Evolutionary conservation across 2,888 invertebrate species (phyloP).

Genomic region (Andrena fulva): DNA sequence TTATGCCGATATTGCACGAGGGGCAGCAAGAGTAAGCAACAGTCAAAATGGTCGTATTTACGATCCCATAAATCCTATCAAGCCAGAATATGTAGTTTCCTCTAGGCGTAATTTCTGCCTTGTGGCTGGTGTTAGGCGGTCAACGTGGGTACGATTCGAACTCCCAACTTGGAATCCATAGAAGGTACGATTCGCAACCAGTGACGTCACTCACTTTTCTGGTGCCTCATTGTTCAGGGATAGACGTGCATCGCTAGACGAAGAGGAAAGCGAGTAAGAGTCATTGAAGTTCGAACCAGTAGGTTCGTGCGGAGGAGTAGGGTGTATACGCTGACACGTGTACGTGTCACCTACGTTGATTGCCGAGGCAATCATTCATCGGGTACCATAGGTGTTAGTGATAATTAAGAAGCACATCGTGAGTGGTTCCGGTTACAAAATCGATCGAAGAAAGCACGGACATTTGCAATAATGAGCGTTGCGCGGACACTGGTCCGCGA

Average conservation of each 20-base stretch:
- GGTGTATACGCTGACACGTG: conserved; percentile 63
- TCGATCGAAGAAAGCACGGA: conserved; percentile 10
- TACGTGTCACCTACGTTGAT: conserved; percentile 50
- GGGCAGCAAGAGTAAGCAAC: conserved; percentile 24
- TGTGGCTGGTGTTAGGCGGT: conserved; percentile 18
- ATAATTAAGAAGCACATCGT: conserved; percentile 31
- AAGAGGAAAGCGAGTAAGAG: conserved; percentile 59
- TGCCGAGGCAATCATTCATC: conserved; percentile 41
- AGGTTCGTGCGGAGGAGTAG: conserved; percentile 73
- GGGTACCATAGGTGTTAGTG: conserved; percentile 19
- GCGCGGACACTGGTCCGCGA: neutral
- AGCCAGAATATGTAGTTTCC: conserved; percentile 33
- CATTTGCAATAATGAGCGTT: neutral
- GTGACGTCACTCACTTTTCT: conserved; percentile 75
- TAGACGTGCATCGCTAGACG: conserved; percentile 61
- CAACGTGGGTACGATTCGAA: conserved; percentile 66
- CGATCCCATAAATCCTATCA: conserved; percentile 42
- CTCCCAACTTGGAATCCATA: conserved; percentile 71
- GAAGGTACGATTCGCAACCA: conserved; percentile 73
- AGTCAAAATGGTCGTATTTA: conserved; percentile 30
- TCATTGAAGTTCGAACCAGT: conserved; percentile 70
- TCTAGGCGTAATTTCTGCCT: conserved; percentile 42
- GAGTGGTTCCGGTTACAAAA: conserved; percentile 15
- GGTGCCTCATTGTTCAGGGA: conserved; percentile 70
- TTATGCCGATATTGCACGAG: neutral